Conservation (phyloP, 2,797 vertebrate species). For the Novumbra hubbsi region DNA sequence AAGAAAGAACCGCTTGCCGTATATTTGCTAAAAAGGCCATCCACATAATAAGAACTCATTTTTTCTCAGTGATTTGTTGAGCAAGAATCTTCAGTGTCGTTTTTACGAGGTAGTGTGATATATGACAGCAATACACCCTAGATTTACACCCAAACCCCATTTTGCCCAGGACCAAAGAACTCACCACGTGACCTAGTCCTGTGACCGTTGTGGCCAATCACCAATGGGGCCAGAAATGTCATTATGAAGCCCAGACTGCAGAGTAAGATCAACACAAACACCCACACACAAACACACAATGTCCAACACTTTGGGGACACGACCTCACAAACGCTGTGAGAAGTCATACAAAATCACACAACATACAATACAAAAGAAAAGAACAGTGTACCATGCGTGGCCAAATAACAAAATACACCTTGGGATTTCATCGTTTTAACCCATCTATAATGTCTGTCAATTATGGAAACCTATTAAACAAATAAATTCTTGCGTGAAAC, state of each 20-base stretch:
- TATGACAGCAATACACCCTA: constrained; percentile 96
- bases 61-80: constrained; percentile 94
- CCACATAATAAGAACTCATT: constrained; percentile 96
- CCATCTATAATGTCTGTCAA: background rate
- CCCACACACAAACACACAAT: background rate
- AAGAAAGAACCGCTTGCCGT: constrained; percentile 83
- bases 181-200: constrained; percentile 84
- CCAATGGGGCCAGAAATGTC: constrained; percentile 67
- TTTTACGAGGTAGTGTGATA: constrained; percentile 98
- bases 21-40: constrained; percentile 94
- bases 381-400: background rate
- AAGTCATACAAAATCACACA: constrained; percentile 4
- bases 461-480: background rate
- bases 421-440: background rate
- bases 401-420: background rate
- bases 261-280: constrained; percentile 52
- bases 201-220: constrained; percentile 84
- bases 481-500: too few relatives aligned
- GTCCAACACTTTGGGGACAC: background rate
- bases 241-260: constrained; percentile 80
- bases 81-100: constrained; percentile 93
- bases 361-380: background rate
- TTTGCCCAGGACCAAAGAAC: constrained; percentile 87
- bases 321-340: background rate
- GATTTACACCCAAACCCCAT: constrained; percentile 97